phyloP scores from a whole-genome alignment of 2,888 invertebrate species.

The Chloroclysta siterata region DNA sequence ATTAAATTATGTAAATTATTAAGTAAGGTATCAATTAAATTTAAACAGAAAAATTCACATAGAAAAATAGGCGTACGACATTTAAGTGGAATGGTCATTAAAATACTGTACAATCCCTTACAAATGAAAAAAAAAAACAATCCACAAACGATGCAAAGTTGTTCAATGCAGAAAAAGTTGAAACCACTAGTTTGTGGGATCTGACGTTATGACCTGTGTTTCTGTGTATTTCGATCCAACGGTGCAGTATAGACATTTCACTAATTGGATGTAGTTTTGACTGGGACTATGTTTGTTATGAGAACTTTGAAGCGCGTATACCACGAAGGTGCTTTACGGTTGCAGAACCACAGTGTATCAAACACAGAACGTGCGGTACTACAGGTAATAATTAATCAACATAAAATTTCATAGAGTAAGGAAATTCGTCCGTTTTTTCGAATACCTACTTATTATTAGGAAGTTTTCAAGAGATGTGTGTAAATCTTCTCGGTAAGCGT shows the following conservation, averaged over 20 bases:
- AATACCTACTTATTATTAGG: too few relatives aligned
- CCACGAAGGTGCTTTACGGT: background rate
- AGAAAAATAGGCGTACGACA: too few relatives aligned
- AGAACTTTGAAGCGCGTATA: conserved; percentile 34
- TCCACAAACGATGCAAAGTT: conserved; percentile 20
- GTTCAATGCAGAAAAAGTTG: conserved; percentile 17
- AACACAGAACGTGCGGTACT: background rate
- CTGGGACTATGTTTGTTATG: conserved; percentile 43
- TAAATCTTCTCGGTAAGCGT: too few relatives aligned
- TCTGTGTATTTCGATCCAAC: conserved; percentile 30
- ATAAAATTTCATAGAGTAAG: background rate
- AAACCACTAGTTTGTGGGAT: conserved; percentile 3
- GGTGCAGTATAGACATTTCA: conserved; percentile 42
- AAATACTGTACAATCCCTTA: background rate
- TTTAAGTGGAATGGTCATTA: background rate
- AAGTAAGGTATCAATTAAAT: too few relatives aligned
- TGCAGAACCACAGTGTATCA: background rate
- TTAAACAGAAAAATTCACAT: too few relatives aligned
- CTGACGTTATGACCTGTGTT: conserved; percentile 7
- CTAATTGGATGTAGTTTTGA: conserved; percentile 54
- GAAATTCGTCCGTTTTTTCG: too few relatives aligned
- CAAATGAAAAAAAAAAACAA: conserved; percentile 5
- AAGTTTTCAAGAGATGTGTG: too few relatives aligned
- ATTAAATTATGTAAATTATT: too few relatives aligned
- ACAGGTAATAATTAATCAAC: background rate